Evolutionary conservation across 2,113 vertebrate species (phyloP).

Genomic region (Trichomycterus rosablanca): DNA sequence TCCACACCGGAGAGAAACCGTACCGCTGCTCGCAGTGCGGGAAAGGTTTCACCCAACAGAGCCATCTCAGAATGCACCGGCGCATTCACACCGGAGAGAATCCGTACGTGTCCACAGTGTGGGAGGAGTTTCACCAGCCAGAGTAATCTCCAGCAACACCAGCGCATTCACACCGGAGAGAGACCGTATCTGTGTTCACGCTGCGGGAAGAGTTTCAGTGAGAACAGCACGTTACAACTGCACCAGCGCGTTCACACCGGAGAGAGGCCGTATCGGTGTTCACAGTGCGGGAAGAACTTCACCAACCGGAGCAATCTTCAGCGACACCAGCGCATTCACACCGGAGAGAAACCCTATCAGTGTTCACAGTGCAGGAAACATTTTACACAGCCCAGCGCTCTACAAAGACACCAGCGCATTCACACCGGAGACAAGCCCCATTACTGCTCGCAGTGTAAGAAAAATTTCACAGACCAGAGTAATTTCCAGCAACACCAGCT

Average conservation of each 20-base stretch:
- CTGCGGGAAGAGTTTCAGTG: too few species aligned
- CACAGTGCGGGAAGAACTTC: not conserved
- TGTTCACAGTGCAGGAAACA: not conserved
- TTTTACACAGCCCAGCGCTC: not conserved
- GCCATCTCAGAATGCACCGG: too few species aligned
- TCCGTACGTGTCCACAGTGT: too few species aligned
- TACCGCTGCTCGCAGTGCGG: too few species aligned
- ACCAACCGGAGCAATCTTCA: not conserved
- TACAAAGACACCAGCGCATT: not conserved
- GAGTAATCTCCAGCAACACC: too few species aligned
- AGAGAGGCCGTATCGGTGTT: not conserved
- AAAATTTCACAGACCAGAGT: not conserved
- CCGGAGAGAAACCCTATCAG: not conserved
- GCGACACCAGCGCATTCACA: not conserved
- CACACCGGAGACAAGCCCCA: not conserved
- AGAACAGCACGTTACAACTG: too few species aligned
- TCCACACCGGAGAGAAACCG: too few species aligned
- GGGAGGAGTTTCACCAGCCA: too few species aligned
- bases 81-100: too few species aligned
- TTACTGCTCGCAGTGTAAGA: not conserved
- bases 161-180: too few species aligned
- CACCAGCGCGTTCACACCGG: not conserved
- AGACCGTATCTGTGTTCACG: too few species aligned
- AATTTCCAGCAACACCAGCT: not conserved
- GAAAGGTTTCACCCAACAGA: too few species aligned